Evolutionary conservation across 2,797 vertebrate genomes (phyloP), one percentile per base, ranked within the genome.

Genomic region (Cephalopachus bancanus): DNA sequence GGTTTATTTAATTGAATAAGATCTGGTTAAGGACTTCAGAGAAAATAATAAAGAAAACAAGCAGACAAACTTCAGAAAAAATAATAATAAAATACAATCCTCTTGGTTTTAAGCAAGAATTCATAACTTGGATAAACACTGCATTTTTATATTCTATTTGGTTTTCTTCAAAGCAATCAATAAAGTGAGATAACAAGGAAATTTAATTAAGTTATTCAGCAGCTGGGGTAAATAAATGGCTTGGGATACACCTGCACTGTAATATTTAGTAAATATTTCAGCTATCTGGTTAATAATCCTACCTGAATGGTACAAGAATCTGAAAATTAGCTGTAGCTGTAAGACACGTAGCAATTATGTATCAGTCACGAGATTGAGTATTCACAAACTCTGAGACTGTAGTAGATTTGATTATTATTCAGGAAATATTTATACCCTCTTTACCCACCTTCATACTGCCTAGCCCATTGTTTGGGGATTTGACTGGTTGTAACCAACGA

Each of bases 241-340:
- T 37, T 69, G 9, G 17, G 20, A 30, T 75, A 60, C 2, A 76
- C 80, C 14, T 75, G 10, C 83, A 80, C 79, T 89, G 65, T 8
- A 83, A 10, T 33, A 93, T 51, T 96, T 89, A 60, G n/a, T 74
- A 91, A 74, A 33, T 59, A 84, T 53, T 90, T 97, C 11, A 84
- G 30, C 3, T 89, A 9, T 24, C 22, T 84, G 60, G 10, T 71
- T 62, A 75, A n/a, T 86, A 81, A 30, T 51, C 33, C 53, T 94
- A 55, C 7, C 19, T 33, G 2, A 83, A 49, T 80, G 33, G 17
- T 81, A 84, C 55, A 10, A 89, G 20, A 94, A 60, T 4, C 22
- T 91, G 12, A 81, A 90, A 53, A 17, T 84, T 74, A 24, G 3
- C n/a, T 83, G 7, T 95, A 86, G 22, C 79, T 79, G 30, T 92